phyloP scores from a whole-genome alignment of 2,888 invertebrate species.

The Apocheima hispidaria region DNA sequence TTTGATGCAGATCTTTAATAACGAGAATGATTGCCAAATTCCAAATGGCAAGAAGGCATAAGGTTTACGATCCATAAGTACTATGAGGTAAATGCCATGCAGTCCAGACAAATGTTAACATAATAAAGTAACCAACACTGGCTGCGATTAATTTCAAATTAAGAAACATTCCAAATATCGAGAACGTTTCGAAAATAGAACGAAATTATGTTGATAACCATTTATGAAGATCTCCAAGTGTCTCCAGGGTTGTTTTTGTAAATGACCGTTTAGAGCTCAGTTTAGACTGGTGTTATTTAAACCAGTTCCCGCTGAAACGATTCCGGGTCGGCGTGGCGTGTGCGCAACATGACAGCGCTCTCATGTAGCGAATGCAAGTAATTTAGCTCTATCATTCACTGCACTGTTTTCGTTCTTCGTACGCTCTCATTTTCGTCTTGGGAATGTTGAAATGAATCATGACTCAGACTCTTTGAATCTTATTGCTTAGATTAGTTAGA shows the following conservation, averaged over 20 bases:
- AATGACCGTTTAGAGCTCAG: constrained; percentile 43
- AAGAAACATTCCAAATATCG: constrained; percentile 42
- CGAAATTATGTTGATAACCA: constrained; percentile 49
- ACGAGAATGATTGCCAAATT: neutral
- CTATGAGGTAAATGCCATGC: constrained; percentile 12
- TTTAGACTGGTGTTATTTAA: constrained; percentile 54
- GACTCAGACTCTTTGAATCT: neutral
- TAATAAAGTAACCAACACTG: constrained; percentile 42
- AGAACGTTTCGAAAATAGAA: constrained; percentile 61
- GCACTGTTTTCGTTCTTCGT: neutral
- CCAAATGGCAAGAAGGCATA: neutral
- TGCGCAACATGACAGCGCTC: constrained; percentile 57
- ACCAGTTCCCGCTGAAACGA: constrained; percentile 60
- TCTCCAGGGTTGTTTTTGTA: constrained; percentile 11
- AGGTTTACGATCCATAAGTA: neutral
- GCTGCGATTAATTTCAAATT: constrained; percentile 49
- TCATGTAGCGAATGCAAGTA: constrained; percentile 45
- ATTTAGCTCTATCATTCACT: constrained; percentile 5
- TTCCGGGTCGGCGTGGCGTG: constrained; percentile 68
- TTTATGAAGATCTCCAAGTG: constrained; percentile 37
- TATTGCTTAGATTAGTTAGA: neutral
- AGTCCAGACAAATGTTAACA: neutral
- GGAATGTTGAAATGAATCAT: neutral
- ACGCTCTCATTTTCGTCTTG: constrained; percentile 7
- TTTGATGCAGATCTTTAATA: neutral